phyloP scores from a whole-genome alignment of 2,888 invertebrate genomes.

The Campoplex capitator region DNA sequence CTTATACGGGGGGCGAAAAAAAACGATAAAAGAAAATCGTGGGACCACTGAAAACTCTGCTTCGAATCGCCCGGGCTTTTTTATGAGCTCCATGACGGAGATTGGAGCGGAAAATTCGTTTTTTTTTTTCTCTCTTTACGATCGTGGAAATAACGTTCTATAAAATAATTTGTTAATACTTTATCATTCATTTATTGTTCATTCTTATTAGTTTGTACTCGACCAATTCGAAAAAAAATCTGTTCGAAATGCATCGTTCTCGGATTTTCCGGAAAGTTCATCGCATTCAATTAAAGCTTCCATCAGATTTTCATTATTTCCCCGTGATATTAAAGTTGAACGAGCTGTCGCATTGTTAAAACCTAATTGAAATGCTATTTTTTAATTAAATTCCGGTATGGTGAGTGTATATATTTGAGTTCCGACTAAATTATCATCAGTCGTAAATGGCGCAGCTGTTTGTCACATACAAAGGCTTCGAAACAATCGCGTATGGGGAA shows the following conservation, averaged over 20 bases:
- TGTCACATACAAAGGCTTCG: not conserved
- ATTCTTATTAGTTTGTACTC: not conserved
- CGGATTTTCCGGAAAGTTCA: not conserved
- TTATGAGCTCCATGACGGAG: not conserved
- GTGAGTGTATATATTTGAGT: not conserved
- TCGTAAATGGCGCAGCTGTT: not conserved
- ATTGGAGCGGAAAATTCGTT: not conserved
- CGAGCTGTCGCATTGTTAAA: not conserved
- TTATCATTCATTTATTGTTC: no score
- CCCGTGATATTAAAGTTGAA: not conserved
- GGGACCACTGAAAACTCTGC: not conserved
- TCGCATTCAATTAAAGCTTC: not conserved
- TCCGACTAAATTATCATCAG: not conserved
- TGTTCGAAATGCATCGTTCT: not conserved
- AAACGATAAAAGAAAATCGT: not conserved
- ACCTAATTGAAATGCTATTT: not conserved
- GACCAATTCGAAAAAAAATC: not conserved
- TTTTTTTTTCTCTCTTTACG: not conserved
- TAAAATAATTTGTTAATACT: not conserved
- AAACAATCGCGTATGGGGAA: slow-evolving; percentile 6
- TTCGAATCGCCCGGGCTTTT: not conserved
- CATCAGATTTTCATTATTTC: not conserved
- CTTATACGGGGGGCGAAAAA: not conserved
- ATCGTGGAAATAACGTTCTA: not conserved
- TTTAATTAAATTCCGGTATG: not conserved